Evolutionary conservation across 1,140 invertebrate genomes (phyloP).

Genomic region (Galleria mellonella): DNA sequence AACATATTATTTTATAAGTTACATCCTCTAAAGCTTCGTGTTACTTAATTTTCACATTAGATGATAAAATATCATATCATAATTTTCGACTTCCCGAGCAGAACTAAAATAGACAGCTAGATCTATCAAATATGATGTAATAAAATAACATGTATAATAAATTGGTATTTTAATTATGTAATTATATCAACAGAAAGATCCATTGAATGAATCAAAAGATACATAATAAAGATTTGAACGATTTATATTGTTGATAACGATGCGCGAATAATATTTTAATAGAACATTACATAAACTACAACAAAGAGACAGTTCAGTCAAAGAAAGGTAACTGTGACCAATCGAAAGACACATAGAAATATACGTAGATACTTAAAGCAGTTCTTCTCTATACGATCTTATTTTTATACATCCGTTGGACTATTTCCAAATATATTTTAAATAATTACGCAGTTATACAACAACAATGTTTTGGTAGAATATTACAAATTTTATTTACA

Average conservation of each 20-base stretch:
- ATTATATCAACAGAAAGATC: no score
- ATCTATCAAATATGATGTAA: no score
- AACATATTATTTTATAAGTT: no score
- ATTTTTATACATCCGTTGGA: slow-evolving; percentile 26
- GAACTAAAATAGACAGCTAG: no score
- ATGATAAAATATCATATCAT: no score
- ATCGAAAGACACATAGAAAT: not conserved
- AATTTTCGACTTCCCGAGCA: no score
- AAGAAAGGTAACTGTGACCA: not conserved
- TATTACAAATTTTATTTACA: not conserved
- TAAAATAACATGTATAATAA: no score
- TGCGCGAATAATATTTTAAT: not conserved
- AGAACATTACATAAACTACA: not conserved
- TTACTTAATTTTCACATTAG: no score
- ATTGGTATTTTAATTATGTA: no score
- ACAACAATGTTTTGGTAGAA: no score
- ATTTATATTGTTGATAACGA: not conserved
- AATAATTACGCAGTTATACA: no score
- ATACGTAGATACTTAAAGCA: not conserved
- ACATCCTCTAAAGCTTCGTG: no score
- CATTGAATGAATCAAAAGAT: not conserved
- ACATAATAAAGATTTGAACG: not conserved
- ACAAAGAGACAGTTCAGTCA: slow-evolving; percentile 1
- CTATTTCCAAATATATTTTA: slow-evolving; percentile 11
- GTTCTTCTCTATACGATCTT: slow-evolving; percentile 1